Evolutionary conservation across 2,797 vertebrate genomes (phyloP).

Genomic region (Somateria mollissima): DNA sequence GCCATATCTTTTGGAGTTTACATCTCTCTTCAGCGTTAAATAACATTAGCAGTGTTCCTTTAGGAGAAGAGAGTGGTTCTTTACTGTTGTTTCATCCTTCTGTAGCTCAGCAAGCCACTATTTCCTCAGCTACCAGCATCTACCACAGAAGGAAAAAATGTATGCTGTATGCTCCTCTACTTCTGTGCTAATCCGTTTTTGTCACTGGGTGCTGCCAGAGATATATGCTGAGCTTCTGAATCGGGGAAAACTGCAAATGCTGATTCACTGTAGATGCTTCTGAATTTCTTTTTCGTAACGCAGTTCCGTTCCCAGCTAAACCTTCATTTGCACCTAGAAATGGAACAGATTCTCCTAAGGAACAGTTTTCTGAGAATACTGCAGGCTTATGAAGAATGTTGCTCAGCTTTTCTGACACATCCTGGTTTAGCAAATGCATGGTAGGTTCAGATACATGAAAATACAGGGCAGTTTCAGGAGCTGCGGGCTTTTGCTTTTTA

Average conservation of each 20-base stretch:
- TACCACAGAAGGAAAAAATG: not conserved
- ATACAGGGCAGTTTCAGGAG: not conserved
- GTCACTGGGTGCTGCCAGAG: not conserved
- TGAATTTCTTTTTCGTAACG: not conserved
- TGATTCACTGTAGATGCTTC: not conserved
- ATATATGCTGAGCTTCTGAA: not conserved
- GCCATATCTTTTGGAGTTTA: not conserved
- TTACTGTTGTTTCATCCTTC: not conserved
- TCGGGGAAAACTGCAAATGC: not conserved
- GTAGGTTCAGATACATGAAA: not conserved
- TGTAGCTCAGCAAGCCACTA: not conserved
- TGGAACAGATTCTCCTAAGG: not conserved
- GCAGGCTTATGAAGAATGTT: not conserved
- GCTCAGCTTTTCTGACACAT: not conserved
- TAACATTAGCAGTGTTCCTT: not conserved
- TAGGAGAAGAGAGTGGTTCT: not conserved
- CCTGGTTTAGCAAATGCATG: not conserved
- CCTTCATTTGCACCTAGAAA: not conserved
- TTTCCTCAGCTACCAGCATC: not conserved
- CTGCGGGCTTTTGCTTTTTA: not conserved
- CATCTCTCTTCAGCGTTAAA: not conserved
- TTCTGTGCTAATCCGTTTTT: not conserved
- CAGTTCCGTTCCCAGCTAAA: not conserved
- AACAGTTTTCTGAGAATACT: not conserved
- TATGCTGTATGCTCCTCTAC: not conserved